phyloP scores from a whole-genome alignment of 2,888 invertebrate species.

The Keiferia lycopersicella region DNA sequence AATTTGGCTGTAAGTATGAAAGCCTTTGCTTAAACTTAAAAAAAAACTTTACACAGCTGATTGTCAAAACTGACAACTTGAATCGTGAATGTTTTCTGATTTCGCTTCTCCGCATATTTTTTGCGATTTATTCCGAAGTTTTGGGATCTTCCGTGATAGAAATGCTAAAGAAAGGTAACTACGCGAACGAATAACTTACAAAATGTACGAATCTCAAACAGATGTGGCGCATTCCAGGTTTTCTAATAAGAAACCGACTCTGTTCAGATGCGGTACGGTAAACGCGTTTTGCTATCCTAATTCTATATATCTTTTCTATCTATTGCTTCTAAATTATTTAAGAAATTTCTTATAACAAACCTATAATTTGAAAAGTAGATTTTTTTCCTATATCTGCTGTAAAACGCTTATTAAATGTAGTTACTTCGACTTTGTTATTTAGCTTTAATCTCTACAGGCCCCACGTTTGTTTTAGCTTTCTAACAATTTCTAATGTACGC shows the following conservation, averaged over 20 bases:
- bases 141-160: conserved; percentile 27
- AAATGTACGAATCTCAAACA: conserved; percentile 48
- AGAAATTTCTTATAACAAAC: neutral
- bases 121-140: neutral
- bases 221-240: conserved; percentile 68
- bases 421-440: neutral
- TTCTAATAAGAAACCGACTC: conserved; percentile 49
- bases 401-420: no score
- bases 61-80: neutral
- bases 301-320: neutral
- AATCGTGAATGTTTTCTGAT: neutral
- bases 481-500: neutral
- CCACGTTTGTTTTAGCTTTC: neutral
- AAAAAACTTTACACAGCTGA: conserved; percentile 14
- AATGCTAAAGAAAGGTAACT: conserved; percentile 65
- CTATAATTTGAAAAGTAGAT: neutral
- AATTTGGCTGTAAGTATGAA: neutral
- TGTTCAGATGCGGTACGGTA: conserved; percentile 61
- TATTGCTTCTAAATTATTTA: neutral
- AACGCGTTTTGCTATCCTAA: neutral
- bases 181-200: conserved; percentile 25
- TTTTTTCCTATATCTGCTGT: neutral
- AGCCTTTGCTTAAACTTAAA: neutral
- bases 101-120: neutral
- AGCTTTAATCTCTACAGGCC: neutral